These are phyloP conservation scores for Chalcis sispes DNA, from an alignment of 2,888 invertebrate genomes.

Conservation along the genomic window DNA sequence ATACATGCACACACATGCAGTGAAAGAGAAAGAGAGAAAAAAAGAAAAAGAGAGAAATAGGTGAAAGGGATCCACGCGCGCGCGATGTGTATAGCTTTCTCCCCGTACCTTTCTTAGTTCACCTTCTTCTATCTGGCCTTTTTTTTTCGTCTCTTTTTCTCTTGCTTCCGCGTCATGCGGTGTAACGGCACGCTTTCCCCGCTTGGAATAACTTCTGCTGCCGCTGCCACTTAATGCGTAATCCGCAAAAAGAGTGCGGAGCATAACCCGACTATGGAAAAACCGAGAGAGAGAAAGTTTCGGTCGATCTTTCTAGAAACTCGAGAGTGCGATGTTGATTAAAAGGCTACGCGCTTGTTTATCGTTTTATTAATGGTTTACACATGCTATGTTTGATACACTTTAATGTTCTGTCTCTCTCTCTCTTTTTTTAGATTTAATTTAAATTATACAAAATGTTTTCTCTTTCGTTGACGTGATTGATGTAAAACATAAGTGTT, in stretches of 20 bases:
- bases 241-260: slow-evolving; percentile 26
- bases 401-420: too few relatives aligned
- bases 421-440: too few relatives aligned
- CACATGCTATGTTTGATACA: too few relatives aligned
- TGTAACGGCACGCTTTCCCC: slow-evolving; percentile 32
- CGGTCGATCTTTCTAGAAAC: neutral
- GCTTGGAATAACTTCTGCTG: slow-evolving; percentile 7
- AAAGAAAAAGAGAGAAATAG: slow-evolving; percentile 44
- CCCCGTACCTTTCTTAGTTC: slow-evolving; percentile 7
- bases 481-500: too few relatives aligned
- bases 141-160: slow-evolving; percentile 2
- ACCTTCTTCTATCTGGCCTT: slow-evolving; percentile 4
- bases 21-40: too few relatives aligned
- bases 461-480: too few relatives aligned
- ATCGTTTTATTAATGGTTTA: too few relatives aligned
- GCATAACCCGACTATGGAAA: slow-evolving; percentile 17
- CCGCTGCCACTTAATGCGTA: slow-evolving; percentile 43
- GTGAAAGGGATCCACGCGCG: slow-evolving; percentile 37
- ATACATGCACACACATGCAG: too few relatives aligned
- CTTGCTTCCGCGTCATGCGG: neutral
- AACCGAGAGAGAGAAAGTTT: slow-evolving; percentile 46
- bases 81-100: slow-evolving; percentile 35
- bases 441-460: too few relatives aligned
- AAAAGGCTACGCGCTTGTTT: neutral
- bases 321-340: neutral